These are phyloP conservation scores for Dasyprocta punctata DNA, from an alignment of 2,113 vertebrate species.

Conservation along the genomic window DNA sequence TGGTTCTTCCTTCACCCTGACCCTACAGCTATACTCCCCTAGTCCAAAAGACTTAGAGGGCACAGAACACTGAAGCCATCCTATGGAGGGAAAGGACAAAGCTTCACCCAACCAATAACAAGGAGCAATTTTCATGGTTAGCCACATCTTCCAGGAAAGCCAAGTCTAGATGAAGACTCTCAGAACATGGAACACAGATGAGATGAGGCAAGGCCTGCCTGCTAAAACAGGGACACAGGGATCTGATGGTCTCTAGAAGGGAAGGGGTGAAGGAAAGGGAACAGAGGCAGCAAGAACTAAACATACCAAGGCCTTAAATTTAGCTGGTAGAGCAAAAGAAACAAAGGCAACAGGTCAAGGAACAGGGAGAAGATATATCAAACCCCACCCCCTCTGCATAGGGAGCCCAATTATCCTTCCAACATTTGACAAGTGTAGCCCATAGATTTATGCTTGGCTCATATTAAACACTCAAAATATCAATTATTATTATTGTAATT, in stretches of 20 bases:
- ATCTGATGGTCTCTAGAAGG: background rate
- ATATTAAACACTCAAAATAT: background rate
- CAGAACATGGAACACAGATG: rapidly evolving
- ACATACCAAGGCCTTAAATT: background rate
- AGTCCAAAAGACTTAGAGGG: background rate
- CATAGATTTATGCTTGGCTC: background rate
- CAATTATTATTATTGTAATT: conserved; percentile 9
- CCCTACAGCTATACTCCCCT: background rate
- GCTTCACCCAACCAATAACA: no score
- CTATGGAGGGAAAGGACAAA: background rate
- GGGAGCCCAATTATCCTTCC: background rate
- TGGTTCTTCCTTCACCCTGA: background rate
- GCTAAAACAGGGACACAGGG: background rate
- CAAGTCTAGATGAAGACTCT: background rate
- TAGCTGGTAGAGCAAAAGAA: background rate
- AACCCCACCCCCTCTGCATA: rapidly evolving
- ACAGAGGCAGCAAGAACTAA: background rate
- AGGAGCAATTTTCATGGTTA: background rate
- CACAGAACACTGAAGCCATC: background rate
- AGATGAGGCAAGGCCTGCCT: rapidly evolving
- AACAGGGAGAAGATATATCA: background rate
- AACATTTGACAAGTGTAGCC: background rate
- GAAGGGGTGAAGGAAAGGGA: background rate
- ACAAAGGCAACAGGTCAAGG: background rate
- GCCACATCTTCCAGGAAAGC: background rate